Conservation (phyloP, 2,113 vertebrate species). For the Oxyruncus cristatus region DNA sequence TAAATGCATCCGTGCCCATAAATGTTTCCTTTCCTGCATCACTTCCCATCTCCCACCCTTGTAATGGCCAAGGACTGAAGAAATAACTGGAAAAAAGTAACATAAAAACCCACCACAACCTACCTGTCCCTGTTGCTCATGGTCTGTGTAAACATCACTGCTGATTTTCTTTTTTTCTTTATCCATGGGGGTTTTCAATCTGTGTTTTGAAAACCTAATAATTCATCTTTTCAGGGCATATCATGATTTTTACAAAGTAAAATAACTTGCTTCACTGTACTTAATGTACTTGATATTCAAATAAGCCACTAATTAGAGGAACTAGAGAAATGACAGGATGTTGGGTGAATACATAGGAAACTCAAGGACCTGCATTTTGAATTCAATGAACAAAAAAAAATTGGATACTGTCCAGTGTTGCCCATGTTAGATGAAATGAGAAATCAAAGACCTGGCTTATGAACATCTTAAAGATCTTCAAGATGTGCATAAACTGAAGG, state of each 20-base stretch:
- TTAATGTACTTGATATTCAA: not conserved
- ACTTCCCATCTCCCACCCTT: not conserved
- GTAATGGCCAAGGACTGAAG: not conserved
- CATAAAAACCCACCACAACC: not conserved
- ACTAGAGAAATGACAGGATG: not conserved
- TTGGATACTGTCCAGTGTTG: not conserved
- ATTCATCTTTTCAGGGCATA: not conserved
- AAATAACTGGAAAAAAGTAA: not conserved
- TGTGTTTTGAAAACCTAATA: not conserved
- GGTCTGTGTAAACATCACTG: not conserved
- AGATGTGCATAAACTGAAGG: not conserved
- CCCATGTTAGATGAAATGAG: not conserved
- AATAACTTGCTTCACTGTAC: not conserved
- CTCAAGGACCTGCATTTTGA: not conserved
- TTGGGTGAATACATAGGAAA: not conserved
- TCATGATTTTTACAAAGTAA: not conserved
- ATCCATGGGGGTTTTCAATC: fast-evolving
- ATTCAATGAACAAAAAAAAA: not conserved
- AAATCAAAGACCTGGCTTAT: not conserved
- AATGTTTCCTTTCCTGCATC: not conserved
- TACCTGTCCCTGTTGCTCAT: not conserved
- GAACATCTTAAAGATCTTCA: not conserved
- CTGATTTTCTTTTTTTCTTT: not conserved
- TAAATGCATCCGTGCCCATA: fast-evolving
- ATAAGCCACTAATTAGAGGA: not conserved